A percentile compares a stretch with the other conserved stretches of the same genome.
Evolutionary conservation across 2,113 vertebrate species (phyloP).

Genomic region (Crotophaga sulcirostris): DNA sequence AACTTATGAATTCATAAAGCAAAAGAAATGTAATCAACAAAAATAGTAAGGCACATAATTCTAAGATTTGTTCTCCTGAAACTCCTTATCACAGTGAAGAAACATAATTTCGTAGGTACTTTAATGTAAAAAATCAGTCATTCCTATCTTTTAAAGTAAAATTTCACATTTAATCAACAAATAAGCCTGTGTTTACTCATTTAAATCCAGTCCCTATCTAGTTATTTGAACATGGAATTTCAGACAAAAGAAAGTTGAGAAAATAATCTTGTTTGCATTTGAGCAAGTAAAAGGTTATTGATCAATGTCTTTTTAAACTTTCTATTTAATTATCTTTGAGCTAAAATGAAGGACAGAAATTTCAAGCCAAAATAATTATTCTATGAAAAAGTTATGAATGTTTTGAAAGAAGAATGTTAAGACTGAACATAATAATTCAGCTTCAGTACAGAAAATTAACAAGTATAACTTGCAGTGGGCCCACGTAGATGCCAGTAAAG

Average conservation of each 20-base stretch:
- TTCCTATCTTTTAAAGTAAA: conserved; percentile 4
- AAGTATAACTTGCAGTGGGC: background rate
- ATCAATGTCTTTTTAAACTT: background rate
- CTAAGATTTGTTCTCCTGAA: background rate
- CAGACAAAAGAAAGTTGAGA: background rate
- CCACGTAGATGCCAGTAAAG: background rate
- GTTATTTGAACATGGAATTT: background rate
- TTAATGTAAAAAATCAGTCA: background rate
- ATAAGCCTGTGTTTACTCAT: background rate
- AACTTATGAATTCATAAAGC: background rate
- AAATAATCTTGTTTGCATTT: background rate
- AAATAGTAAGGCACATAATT: background rate
- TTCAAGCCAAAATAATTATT: conserved; percentile 4
- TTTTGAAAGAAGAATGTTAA: background rate
- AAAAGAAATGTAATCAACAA: background rate
- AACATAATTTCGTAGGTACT: background rate
- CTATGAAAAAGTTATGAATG: background rate
- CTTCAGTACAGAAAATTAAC: background rate
- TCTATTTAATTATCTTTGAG: background rate
- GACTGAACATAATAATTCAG: background rate
- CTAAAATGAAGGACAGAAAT: background rate
- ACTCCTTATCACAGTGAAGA: background rate
- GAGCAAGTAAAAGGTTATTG: background rate
- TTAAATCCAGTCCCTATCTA: background rate
- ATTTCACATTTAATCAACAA: background rate